Percentiles rank a stretch among this genome's conserved stretches.
These are phyloP conservation scores for Halesus radiatus DNA, from an alignment of 1,140 invertebrate species.

Conservation along the genomic window DNA sequence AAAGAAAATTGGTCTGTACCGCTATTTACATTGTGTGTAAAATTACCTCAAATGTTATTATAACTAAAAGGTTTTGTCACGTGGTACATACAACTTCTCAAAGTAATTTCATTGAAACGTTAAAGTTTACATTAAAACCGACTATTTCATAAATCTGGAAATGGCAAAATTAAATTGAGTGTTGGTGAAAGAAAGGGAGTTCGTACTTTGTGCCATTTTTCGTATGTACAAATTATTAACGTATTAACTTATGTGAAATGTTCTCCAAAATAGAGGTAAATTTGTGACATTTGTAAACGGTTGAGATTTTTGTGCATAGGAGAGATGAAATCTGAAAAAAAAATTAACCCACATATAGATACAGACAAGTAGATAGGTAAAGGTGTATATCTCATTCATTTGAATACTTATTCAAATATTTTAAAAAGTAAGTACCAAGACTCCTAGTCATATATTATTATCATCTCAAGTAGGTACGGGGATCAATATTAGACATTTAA, in stretches of 20 bases:
- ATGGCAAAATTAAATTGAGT: not conserved
- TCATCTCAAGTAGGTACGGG: no score
- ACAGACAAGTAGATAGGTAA: no score
- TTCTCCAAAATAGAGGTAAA: not conserved
- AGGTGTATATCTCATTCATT: no score
- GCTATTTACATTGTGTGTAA: conserved; percentile 2
- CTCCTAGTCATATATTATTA: no score
- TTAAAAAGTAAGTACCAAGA: no score
- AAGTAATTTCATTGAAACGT: conserved; percentile 17
- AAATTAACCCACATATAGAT: no score
- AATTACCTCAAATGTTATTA: conserved; percentile 47
- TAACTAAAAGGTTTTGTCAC: conserved; percentile 55
- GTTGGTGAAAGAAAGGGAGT: not conserved
- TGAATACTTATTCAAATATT: no score
- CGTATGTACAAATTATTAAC: not conserved
- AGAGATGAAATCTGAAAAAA: no score
- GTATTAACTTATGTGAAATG: not conserved
- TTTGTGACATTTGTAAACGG: not conserved
- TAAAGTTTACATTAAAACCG: conserved; percentile 14
- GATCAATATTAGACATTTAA: no score
- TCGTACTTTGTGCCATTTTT: not conserved
- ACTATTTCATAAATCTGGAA: not conserved
- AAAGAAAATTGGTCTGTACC: not conserved
- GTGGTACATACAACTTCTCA: conserved; percentile 32
- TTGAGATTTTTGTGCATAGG: no score